Evolutionary conservation across 2,888 invertebrate genomes (phyloP), one percentile per base, ranked within the genome.

Genomic region (Tanypteryx hageni): DNA sequence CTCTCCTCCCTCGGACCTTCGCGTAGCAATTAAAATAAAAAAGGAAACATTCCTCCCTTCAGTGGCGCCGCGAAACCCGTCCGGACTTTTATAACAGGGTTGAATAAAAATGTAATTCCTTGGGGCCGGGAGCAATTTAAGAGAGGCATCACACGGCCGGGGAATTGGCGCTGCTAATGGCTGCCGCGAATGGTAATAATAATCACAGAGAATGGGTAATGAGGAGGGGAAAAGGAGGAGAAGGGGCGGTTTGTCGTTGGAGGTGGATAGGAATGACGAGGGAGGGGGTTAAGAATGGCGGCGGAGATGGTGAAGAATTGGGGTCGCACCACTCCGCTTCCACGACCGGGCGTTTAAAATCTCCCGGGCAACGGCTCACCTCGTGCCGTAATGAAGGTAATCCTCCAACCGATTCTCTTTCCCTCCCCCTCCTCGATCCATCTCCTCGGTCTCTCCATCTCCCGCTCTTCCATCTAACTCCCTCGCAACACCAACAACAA

Each of bases 161-260:
- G 56, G 83, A n/a, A 83, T n/a, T 57, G 56, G 83, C 83, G 56
- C 83, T 56, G 56, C 44, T 83, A 83, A 57, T 57, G 83, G 83
- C 57, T 27, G 83, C 83, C 83, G 56, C 56, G 57, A 57, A 83
- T 83, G 56, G 83, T 83, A 83, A 83, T 83, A 83, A 83, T 83
- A 83, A 83, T 83, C 57, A 57, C 56, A n/a, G 83, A 57, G 83
- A 57, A 83, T 83, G 83, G 83, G 27, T 83, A 56, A 83, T 83
- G 83, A 83, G 83, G 83, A 27, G n/a, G 57, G 57, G 56, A 4
- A 3, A 57, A 9, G 18, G 5, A n/a, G 18, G n/a, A 57, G 83
- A 5, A 11, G 18, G 16, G 16, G 18, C 22, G 4, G 31, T 22
- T 27, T 14, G 44, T 14, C 9, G 44, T 16, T n/a, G 57, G 83